Conservation (phyloP, 2,888 invertebrate genomes). For the Bibio marci region DNA sequence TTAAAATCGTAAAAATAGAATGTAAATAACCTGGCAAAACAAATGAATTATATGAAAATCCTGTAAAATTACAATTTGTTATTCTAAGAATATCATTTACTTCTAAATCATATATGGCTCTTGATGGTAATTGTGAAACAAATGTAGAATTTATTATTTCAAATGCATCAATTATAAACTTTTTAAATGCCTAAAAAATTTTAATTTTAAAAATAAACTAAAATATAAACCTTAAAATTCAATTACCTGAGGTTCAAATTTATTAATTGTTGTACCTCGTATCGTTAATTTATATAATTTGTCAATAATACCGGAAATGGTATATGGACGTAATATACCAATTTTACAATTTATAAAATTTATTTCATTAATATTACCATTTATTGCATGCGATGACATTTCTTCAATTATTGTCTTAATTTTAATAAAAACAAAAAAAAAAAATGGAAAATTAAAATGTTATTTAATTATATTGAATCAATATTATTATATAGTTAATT, state of each 20-base stretch:
- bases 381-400: conserved; percentile 44
- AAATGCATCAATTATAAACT: conserved; percentile 51
- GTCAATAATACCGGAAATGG: conserved; percentile 53
- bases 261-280: conserved; percentile 38
- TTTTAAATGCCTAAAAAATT: conserved; percentile 54
- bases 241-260: conserved; percentile 34
- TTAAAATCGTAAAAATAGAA: neutral
- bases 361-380: conserved; percentile 53
- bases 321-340: conserved; percentile 46
- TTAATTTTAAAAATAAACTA: neutral
- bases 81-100: conserved; percentile 47
- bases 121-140: conserved; percentile 42
- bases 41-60: conserved; percentile 51
- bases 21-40: conserved; percentile 27
- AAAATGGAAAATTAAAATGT: neutral
- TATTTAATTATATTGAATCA: neutral
- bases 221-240: neutral
- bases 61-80: conserved; percentile 43
- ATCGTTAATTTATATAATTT: conserved; percentile 43
- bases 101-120: conserved; percentile 55
- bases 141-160: conserved; percentile 43
- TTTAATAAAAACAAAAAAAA: conserved; percentile 10
- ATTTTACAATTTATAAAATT: conserved; percentile 43
- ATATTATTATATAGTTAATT: no score
- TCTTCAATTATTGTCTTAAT: conserved; percentile 31